phyloP scores from a whole-genome alignment of 1,140 invertebrate species.

The Octopus bimaculoides region DNA sequence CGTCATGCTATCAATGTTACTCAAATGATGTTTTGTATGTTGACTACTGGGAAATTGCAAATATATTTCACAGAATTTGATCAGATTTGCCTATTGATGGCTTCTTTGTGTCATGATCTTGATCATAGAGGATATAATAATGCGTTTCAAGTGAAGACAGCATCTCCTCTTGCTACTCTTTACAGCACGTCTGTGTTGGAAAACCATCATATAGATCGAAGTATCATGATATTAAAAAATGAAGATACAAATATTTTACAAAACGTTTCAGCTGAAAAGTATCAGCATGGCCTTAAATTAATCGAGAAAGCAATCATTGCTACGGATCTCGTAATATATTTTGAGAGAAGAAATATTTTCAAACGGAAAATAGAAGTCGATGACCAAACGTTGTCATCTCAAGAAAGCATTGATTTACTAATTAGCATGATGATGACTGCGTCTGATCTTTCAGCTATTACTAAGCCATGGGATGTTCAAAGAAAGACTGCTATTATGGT shows the following conservation, averaged over 20 bases:
- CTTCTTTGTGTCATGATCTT: conserved; percentile 46
- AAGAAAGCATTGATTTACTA: not conserved
- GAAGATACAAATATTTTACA: not conserved
- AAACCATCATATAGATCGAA: not conserved
- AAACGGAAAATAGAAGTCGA: not conserved
- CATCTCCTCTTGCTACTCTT: conserved; percentile 50
- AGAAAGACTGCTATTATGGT: not conserved
- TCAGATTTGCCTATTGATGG: conserved; percentile 37
- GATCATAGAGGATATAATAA: conserved; percentile 50
- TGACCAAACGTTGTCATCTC: not conserved
- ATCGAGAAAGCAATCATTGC: not conserved
- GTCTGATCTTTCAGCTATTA: not conserved
- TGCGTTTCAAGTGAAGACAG: conserved; percentile 38
- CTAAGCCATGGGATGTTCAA: not conserved
- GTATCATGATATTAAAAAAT: not conserved
- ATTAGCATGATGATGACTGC: not conserved
- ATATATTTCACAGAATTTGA: conserved; percentile 28
- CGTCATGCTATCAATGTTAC: conserved; percentile 91
- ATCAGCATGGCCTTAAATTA: not conserved
- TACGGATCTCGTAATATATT: not conserved
- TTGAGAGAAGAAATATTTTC: not conserved
- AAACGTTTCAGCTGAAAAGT: not conserved
- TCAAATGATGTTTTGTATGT: conserved; percentile 93
- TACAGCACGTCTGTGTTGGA: not conserved
- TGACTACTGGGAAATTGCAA: conserved; percentile 55